These are phyloP conservation scores for Hirundo rustica DNA, from an alignment of 2,797 vertebrate species.

Conservation along the genomic window DNA sequence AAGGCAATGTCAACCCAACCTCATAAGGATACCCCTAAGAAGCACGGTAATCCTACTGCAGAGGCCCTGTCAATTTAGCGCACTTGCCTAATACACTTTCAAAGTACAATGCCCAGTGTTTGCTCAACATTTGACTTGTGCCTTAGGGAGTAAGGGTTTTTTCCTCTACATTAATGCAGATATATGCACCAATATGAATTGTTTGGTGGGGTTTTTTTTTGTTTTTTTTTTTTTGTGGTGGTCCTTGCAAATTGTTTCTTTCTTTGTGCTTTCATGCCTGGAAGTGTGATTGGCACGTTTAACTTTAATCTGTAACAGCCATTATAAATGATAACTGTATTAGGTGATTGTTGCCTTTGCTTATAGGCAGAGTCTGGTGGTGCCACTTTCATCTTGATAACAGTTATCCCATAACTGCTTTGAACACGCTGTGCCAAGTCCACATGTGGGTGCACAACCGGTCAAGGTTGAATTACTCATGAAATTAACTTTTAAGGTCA, in stretches of 20 bases:
- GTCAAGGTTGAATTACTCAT: constrained; percentile 21
- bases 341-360: background rate
- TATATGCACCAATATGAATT: background rate
- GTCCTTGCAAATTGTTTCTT: background rate
- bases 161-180: background rate
- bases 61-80: background rate
- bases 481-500: constrained; percentile 18
- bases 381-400: constrained; percentile 9
- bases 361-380: background rate
- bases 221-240: background rate
- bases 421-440: background rate
- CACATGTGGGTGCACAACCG: rapidly evolving
- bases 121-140: background rate
- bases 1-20: constrained; percentile 31
- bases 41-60: background rate
- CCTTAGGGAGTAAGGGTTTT: background rate
- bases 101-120: background rate
- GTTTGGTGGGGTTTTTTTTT: background rate
- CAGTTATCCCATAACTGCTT: background rate
- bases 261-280: background rate
- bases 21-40: background rate
- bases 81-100: background rate
- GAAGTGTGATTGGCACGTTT: background rate
- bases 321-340: background rate
- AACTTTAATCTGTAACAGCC: background rate